Conservation (phyloP, 2,113 vertebrate species). For the Pterocles burchelli region DNA sequence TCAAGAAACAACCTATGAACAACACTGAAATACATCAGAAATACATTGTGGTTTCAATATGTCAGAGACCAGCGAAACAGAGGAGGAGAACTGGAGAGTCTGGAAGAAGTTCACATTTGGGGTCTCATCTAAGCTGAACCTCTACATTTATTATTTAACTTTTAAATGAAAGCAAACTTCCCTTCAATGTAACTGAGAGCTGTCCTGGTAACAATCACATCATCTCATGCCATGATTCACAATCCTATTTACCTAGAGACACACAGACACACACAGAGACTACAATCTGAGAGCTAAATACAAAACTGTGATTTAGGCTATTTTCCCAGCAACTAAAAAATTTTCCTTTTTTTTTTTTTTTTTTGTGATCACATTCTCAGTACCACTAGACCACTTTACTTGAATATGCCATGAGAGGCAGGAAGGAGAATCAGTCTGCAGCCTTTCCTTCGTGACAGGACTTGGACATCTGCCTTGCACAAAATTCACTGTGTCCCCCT, state of each 20-base stretch:
- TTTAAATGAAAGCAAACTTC: background rate
- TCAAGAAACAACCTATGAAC: background rate
- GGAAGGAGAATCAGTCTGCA: background rate
- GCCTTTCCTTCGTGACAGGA: background rate
- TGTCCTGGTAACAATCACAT: background rate
- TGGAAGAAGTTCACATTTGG: background rate
- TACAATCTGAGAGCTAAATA: background rate
- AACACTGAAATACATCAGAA: background rate
- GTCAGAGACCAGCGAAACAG: background rate
- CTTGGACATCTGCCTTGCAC: background rate
- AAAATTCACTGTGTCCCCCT: background rate
- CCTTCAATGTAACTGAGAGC: background rate
- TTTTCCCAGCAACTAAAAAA: background rate
- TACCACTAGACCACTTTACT: background rate
- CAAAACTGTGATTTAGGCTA: background rate
- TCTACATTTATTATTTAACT: background rate
- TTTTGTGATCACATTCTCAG: background rate
- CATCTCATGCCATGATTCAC: background rate
- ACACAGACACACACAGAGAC: background rate
- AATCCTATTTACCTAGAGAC: background rate
- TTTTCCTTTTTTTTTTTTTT: rapidly evolving
- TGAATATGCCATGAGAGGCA: background rate
- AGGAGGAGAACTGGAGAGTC: background rate
- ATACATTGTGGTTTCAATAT: background rate
- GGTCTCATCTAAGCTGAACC: background rate